Base-by-base conservation (phyloP, 2,113 vertebrate genomes). In the Martes martes region DNA sequence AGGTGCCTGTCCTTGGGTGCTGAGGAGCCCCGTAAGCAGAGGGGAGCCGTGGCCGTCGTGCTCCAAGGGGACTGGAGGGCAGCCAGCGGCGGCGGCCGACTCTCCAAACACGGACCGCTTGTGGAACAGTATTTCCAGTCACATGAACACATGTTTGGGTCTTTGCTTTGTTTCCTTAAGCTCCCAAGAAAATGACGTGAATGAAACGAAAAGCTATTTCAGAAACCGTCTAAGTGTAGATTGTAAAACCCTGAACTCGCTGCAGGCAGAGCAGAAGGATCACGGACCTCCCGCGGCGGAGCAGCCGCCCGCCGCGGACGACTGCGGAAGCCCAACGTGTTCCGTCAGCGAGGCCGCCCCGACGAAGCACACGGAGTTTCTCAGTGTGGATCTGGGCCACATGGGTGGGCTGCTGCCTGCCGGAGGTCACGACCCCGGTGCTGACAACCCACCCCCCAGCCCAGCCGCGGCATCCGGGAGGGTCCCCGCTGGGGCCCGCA, bases 51-150 rank as follows among this genome's bases (percentile, higher is more conserved):
- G 98, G 97, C 97, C 96, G 94, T 5, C 92, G 97, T 96, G 97
- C 96, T 98, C 96, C 98, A 98, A 97, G 97, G 97, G 97, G 89
- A 96, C 97, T 39, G 93, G 94, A 93, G 96, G 97, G 96, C 98
- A 98, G 97, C 98, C 97, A 89, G 67, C 93, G 65, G 97, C 76
- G 67, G 97, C 97, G 98, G 98, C 97, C 97, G 98, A 96, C 96
- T 95, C 97, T 73, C 97, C 98, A 98, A 95, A 98, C 98, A 98
- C 98, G 98, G 98, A 92, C 33, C 95, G 93, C 96, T 94, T 86
- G 87, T 96, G 97, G 97, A 97, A 97, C 97, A 59, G 90, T 89
- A 80, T 97, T 52, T 52, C 86, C 97, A 87, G 95, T 69, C 79
- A 96, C 84, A 91, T 92, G 94, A 97, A 98, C 91, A 98, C 98